These are phyloP conservation scores for Dione juno DNA, from an alignment of 2,888 invertebrate species.

Conservation along the genomic window DNA sequence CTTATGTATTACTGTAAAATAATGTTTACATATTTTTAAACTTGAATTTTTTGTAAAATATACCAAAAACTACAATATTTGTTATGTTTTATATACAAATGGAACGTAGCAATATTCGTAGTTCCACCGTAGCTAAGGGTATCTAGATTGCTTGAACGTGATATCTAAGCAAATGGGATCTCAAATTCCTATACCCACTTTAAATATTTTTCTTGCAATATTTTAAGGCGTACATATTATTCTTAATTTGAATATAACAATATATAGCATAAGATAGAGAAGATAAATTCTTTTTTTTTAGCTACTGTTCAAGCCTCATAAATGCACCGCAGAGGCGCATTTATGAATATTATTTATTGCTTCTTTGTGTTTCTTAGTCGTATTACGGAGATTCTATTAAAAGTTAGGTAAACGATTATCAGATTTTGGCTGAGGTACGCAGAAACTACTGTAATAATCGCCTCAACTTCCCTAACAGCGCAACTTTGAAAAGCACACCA, in stretches of 20 bases:
- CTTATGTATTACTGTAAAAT: not conserved
- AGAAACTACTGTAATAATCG: slow-evolving; percentile 50
- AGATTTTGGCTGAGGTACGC: slow-evolving; percentile 48
- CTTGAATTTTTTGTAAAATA: too few species aligned
- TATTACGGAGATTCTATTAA: slow-evolving; percentile 53
- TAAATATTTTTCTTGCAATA: not conserved
- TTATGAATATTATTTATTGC: too few species aligned
- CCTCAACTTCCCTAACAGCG: slow-evolving; percentile 47
- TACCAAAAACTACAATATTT: not conserved
- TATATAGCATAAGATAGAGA: too few species aligned
- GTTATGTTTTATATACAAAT: not conserved
- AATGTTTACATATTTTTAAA: not conserved
- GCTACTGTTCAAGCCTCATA: too few species aligned
- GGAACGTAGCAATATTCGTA: not conserved
- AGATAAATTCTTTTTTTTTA: too few species aligned
- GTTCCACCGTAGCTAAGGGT: not conserved
- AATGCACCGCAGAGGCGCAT: too few species aligned
- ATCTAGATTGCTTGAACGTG: slow-evolving; percentile 7
- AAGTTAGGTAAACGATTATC: slow-evolving; percentile 62
- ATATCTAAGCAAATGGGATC: not conserved
- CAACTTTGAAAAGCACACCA: slow-evolving; percentile 46
- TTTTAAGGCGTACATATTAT: not conserved
- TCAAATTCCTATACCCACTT: not conserved
- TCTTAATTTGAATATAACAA: too few species aligned
- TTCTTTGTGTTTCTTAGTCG: slow-evolving; percentile 36